Evolutionary conservation across 2,888 invertebrate genomes (phyloP), one percentile per base, ranked within the genome.

Genomic region (Coremacera marginata): DNA sequence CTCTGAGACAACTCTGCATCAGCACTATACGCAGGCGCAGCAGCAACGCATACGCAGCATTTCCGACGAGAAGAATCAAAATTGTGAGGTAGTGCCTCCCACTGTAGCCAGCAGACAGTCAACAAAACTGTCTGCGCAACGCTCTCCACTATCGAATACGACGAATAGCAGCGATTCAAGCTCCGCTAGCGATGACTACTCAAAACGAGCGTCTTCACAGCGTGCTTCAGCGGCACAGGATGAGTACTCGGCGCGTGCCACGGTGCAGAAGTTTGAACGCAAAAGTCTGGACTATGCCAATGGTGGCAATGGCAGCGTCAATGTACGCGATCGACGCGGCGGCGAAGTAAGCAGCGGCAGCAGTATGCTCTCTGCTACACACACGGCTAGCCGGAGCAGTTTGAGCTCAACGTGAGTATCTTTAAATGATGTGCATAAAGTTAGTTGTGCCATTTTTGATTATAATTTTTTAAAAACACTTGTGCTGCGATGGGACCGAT

Each of bases 1-100:
- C 7, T 87, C 87, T 5, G 87, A 87, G 80, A 87, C 83, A 25
- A 85, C 85, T 3, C 77, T 87, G 1, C 83, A 86, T 77, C 80
- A 77, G 9, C 80, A 71, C 16, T 31, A 65, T 57, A 51, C 14
- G 27, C 49, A 63, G 49, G 44, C 31, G 16, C 57, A 49, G 70
- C 65, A 82, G 31, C 86, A 86, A 76, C 86, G 89, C 1, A 84
- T 88, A 27, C 84, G 89, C 62, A 86, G 89, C 77, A 89, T 88
- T 67, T 89, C 89, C 77, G 89, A 90, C 83, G 89, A 90, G 78
- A 90, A 89, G 79, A 90, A 90, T 84, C 89, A 89, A 85, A 90
- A 89, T 84, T 84, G 86, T 81, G 86, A 87, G 82, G 84, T 80
- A 9, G 70, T 52, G n/a, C 72, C 57, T n/a, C 72, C 71, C 9